phyloP scores from a whole-genome alignment of 2,797 vertebrate genomes.

The Amniataba percoides region DNA sequence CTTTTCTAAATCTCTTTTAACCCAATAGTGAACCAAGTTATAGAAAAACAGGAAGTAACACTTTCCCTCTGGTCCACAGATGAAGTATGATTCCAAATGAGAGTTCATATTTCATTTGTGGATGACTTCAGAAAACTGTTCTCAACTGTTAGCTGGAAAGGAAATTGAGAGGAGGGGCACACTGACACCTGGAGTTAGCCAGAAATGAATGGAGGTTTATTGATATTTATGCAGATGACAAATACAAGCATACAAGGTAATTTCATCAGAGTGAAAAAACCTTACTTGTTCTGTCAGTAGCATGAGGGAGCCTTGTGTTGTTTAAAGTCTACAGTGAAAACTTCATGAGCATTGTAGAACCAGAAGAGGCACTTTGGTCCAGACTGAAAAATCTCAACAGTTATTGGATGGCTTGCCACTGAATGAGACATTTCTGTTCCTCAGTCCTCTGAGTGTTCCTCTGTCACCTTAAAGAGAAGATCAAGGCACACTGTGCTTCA shows the following conservation, averaged over 20 bases:
- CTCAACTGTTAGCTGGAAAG: background rate
- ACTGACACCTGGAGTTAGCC: background rate
- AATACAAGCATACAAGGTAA: no score
- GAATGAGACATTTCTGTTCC: no score
- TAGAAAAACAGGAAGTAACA: constrained; percentile 5
- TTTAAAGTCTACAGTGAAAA: no score
- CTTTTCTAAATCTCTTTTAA: constrained; percentile 40
- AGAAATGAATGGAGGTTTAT: background rate
- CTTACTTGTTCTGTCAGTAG: background rate
- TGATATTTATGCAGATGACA: background rate
- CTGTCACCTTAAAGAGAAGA: no score
- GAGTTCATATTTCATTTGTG: background rate
- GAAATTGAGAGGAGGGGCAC: background rate
- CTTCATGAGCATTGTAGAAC: no score
- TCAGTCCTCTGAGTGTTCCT: no score
- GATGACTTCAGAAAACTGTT: background rate
- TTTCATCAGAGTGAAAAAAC: background rate
- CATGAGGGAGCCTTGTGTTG: no score
- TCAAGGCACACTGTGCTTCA: no score
- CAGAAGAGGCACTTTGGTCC: no score
- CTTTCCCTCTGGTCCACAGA: background rate
- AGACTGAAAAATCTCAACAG: no score
- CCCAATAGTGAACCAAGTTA: constrained; percentile 11
- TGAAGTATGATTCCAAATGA: background rate
- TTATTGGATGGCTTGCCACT: no score